Percentiles rank a stretch among this genome's conserved stretches.
Evolutionary conservation across 2,888 invertebrate species (phyloP).

Genomic region (Callyntrura guangdongensis): DNA sequence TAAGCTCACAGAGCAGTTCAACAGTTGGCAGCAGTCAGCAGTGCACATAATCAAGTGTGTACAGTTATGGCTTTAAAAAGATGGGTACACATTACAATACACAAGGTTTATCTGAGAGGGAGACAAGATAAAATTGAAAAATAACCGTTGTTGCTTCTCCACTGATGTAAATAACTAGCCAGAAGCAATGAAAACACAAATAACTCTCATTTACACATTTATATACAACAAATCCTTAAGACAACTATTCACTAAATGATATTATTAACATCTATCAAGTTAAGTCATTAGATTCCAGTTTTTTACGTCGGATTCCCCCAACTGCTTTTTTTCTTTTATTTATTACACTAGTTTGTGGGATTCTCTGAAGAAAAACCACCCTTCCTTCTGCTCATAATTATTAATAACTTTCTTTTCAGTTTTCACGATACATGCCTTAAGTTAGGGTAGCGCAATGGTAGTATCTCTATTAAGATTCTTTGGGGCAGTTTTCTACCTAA

Average conservation of each 20-base stretch:
- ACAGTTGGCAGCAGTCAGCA: neutral
- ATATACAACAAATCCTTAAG: neutral
- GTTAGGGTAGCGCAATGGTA: neutral
- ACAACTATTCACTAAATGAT: conserved; percentile 19
- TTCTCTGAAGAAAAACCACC: neutral
- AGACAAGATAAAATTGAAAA: neutral
- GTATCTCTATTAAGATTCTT: conserved; percentile 39
- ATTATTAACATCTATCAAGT: conserved; percentile 35
- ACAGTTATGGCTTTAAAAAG: neutral
- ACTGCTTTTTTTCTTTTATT: conserved; percentile 20
- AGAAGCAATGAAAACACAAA: neutral
- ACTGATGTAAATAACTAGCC: conserved; percentile 19
- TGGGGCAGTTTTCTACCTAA: conserved; percentile 44
- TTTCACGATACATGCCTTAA: neutral
- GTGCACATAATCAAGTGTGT: neutral
- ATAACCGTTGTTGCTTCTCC: conserved; percentile 4
- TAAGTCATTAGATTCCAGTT: conserved; percentile 45
- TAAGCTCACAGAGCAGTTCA: neutral
- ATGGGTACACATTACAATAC: neutral
- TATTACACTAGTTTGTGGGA: neutral
- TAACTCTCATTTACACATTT: neutral
- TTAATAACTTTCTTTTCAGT: conserved; percentile 36
- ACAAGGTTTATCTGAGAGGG: neutral
- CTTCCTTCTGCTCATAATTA: conserved; percentile 14
- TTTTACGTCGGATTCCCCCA: conserved; percentile 17